Conservation (phyloP, 2,888 invertebrate genomes). For the Carpatolechia fugitivella region DNA sequence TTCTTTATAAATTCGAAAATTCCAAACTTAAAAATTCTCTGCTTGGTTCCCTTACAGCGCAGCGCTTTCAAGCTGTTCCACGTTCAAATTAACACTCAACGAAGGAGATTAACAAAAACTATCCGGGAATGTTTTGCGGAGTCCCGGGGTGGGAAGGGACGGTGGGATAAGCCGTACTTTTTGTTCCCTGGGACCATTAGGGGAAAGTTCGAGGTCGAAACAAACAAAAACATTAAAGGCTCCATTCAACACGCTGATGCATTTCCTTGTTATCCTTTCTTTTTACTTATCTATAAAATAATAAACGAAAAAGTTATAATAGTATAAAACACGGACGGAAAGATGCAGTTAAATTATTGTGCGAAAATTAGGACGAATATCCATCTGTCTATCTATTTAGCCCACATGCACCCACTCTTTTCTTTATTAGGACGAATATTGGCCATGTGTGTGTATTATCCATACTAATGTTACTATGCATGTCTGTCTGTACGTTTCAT, state of each 20-base stretch:
- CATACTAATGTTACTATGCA: too few relatives aligned
- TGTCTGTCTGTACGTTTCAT: too few relatives aligned
- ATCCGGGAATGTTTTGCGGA: constrained; percentile 1
- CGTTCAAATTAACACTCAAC: background rate
- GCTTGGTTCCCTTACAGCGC: background rate
- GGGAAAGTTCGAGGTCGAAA: background rate
- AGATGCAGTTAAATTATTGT: too few relatives aligned
- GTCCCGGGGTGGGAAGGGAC: background rate
- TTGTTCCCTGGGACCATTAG: constrained; percentile 2
- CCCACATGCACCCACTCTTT: too few relatives aligned
- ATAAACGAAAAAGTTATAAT: too few relatives aligned
- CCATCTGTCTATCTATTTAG: too few relatives aligned
- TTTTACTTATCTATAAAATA: too few relatives aligned
- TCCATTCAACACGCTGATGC: background rate
- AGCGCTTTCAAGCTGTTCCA: background rate
- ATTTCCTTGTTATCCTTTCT: background rate
- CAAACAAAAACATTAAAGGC: background rate
- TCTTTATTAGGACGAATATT: too few relatives aligned
- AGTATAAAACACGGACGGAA: too few relatives aligned
- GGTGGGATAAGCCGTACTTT: constrained; percentile 1
- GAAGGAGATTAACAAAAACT: background rate
- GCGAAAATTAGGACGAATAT: too few relatives aligned
- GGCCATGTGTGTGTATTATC: too few relatives aligned
- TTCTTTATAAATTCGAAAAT: too few relatives aligned
- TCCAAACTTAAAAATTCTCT: background rate